phyloP scores from a whole-genome alignment of 2,113 vertebrate species.

The Cyprinodon tularosa region DNA sequence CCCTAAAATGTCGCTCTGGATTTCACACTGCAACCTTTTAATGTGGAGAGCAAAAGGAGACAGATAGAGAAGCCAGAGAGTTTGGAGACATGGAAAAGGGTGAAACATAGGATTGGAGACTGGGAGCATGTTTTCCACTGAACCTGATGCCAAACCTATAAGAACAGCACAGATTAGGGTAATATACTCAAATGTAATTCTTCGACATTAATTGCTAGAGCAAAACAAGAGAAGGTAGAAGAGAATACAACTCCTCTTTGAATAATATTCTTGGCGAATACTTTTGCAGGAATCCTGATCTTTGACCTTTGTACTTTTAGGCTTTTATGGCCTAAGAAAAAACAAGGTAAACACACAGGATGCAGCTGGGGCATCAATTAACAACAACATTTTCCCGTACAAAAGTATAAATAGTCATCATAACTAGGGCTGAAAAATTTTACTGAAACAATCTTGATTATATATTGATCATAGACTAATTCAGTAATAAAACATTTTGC shows the following conservation, averaged over 20 bases:
- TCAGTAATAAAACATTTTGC: too few relatives aligned
- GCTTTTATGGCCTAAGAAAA: constrained; percentile 13
- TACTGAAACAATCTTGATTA: too few relatives aligned
- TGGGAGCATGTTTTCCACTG: constrained; percentile 11
- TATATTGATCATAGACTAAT: too few relatives aligned
- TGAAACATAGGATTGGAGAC: constrained; percentile 35
- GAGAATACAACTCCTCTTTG: neutral
- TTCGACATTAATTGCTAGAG: constrained; percentile 5
- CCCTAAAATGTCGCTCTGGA: constrained; percentile 72
- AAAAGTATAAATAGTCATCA: neutral
- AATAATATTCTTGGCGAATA: constrained; percentile 8
- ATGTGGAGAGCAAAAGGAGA: constrained; percentile 7
- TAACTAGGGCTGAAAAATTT: neutral
- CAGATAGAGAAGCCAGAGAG: constrained; percentile 37
- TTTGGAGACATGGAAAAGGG: constrained; percentile 34
- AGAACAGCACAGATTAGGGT: constrained; percentile 14
- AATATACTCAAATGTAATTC: constrained; percentile 25
- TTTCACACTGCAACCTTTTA: constrained; percentile 63
- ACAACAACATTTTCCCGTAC: neutral
- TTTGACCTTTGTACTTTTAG: neutral
- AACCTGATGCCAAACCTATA: constrained; percentile 30
- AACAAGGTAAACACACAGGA: constrained; percentile 31
- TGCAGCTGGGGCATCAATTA: neutral
- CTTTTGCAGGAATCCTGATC: constrained; percentile 2
- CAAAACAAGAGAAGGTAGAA: neutral